phyloP scores from a whole-genome alignment of 2,113 vertebrate genomes.

The Anseranas semipalmata region DNA sequence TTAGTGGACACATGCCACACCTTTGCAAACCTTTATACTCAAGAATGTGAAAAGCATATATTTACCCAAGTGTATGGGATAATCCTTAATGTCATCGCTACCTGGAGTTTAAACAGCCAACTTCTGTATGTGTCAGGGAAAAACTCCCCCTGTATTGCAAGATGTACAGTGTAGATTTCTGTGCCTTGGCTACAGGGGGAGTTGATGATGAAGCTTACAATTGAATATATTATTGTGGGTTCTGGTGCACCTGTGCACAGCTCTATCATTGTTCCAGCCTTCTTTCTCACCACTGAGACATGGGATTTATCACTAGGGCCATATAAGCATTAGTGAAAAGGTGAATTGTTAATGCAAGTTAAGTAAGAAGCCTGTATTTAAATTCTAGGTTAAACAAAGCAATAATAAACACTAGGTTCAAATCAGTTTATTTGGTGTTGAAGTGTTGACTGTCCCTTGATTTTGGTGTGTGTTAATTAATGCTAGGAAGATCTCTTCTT shows the following conservation, averaged over 20 bases:
- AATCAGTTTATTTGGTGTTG: not conserved
- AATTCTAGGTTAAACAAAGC: not conserved
- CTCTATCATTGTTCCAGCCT: not conserved
- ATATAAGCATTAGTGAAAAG: not conserved
- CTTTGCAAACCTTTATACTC: not conserved
- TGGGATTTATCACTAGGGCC: not conserved
- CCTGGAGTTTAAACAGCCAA: not conserved
- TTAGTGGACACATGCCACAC: not conserved
- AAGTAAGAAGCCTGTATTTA: not conserved
- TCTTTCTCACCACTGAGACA: not conserved
- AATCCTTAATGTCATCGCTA: not conserved
- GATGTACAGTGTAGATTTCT: too few species aligned
- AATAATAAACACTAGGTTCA: too few species aligned
- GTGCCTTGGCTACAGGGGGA: not conserved
- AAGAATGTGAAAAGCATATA: not conserved
- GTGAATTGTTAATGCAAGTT: not conserved
- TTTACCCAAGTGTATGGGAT: not conserved
- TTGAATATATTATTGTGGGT: not conserved
- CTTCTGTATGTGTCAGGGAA: not conserved
- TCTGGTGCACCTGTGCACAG: not conserved
- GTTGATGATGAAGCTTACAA: not conserved
- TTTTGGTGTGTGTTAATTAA: not conserved
- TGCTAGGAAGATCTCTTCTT: not conserved
- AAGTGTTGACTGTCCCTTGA: not conserved
- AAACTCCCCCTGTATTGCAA: fast-evolving